Conservation (phyloP, 2,797 vertebrate species). For the Microcaecilia unicolor region DNA sequence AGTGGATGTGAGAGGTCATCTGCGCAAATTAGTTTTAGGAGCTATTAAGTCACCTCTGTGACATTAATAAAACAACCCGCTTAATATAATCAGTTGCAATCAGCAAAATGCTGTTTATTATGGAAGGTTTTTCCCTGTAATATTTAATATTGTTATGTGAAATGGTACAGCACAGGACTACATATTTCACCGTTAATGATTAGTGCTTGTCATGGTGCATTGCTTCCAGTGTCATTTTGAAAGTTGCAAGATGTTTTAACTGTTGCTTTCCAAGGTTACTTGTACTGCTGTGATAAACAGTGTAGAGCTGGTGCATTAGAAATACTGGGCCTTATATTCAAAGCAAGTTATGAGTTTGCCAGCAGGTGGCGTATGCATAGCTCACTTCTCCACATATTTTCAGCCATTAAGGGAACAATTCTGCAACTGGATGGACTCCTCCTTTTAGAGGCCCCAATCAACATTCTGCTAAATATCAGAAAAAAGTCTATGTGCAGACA, state of each 20-base stretch:
- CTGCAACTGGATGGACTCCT: too few species aligned
- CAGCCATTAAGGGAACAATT: too few species aligned
- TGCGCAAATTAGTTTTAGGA: conserved; percentile 79
- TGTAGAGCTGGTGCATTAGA: too few species aligned
- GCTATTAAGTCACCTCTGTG: conserved; percentile 77
- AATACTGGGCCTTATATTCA: too few species aligned
- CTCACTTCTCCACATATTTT: neutral
- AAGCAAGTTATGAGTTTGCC: neutral
- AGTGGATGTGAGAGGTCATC: conserved; percentile 86
- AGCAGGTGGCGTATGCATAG: too few species aligned
- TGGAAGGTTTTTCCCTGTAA: conserved; percentile 64
- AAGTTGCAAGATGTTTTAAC: conserved; percentile 27
- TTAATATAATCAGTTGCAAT: conserved; percentile 97
- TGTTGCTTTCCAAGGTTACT: too few species aligned
- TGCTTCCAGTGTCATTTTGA: too few species aligned
- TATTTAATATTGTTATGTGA: conserved; percentile 86
- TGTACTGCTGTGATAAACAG: too few species aligned
- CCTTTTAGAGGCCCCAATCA: too few species aligned
- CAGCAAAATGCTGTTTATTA: conserved; percentile 92
- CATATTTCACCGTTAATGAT: conserved; percentile 38
- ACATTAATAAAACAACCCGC: conserved; percentile 79
- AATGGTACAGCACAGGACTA: conserved; percentile 44
- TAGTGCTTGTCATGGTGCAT: conserved; percentile 33
- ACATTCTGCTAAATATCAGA: too few species aligned
- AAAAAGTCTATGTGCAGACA: too few species aligned